Percentiles rank a stretch among this genome's conserved stretches.
phyloP scores from a whole-genome alignment of 1,140 invertebrate genomes.

The Bacillus rossius region DNA sequence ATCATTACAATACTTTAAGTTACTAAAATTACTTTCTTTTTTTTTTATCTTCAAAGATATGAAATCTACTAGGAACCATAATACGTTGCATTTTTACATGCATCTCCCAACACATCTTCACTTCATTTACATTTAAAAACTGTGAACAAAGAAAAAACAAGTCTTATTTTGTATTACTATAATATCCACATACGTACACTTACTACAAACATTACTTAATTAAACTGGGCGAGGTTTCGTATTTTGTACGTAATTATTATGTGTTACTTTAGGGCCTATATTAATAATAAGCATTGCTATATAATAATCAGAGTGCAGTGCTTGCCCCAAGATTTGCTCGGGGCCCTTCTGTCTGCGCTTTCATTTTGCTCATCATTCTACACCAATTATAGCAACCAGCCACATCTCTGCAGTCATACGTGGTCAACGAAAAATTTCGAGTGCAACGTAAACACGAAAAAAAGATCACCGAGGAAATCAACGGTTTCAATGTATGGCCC shows the following conservation, averaged over 20 bases:
- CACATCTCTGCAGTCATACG: no score
- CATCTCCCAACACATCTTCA: constrained; percentile 14
- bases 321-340: no score
- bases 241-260: constrained; percentile 27
- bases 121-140: constrained; percentile 18
- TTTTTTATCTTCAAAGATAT: constrained; percentile 24
- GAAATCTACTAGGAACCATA: constrained; percentile 26
- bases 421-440: no score
- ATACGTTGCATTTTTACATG: constrained; percentile 17
- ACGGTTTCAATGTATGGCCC: no score
- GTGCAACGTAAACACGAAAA: no score
- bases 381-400: no score
- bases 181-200: constrained; percentile 28
- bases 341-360: no score
- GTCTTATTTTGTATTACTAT: constrained; percentile 16
- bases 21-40: constrained; percentile 5
- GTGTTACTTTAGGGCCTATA: constrained; percentile 7
- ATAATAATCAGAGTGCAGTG: no score
- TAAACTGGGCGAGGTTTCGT: constrained; percentile 28
- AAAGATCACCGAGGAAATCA: no score
- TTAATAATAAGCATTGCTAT: constrained; percentile 19
- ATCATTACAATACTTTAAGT: no score
- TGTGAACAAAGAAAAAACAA: constrained; percentile 19
- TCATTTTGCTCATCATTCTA: no score
- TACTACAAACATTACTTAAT: constrained; percentile 27